Evolutionary conservation across 2,113 vertebrate species (phyloP), one percentile per base, ranked within the genome.

Genomic region (Stomatorhinus ivindoensis): DNA sequence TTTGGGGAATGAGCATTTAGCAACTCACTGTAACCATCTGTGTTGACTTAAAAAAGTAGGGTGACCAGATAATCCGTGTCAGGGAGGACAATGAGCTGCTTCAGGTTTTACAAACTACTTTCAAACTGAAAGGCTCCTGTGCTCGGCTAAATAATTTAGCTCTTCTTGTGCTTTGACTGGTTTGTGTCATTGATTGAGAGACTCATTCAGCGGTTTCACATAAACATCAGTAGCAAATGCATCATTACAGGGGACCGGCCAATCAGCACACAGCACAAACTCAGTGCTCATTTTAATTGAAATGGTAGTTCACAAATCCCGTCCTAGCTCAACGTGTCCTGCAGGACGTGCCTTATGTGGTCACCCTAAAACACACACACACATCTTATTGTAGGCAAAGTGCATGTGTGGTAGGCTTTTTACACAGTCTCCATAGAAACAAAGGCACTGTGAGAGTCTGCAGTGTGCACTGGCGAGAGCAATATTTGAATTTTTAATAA

Each of bases 11-110:
- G 48, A 13, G 31, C 48, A 35, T 87, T 51, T 55, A 87, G 31
- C 50, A 35, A 39, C 53, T 53, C 31, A n/a, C 50, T 53, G 50
- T 42, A 8, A 19, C 85, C 85, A 53, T 87, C 48, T 87, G n/a
- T 87, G 85, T 86, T 86, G 46, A 53, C 48, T 86, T 50, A 35
- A 80, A 80, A 85, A 69, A 31, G n/a, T 69, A 31, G 61, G 61
- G n/a, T 69, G n/a, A 69, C 61, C 10, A 4, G 61, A 31, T 31
- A 69, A 69, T 69, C 61, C 61, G 1, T 31, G 61, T 69, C 10
- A 31, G n/a, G 61, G 61, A 31, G 27, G 61, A 69, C 61, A 55
- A 55, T 21, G 53, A 7, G 53, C 53, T 55, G 21, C 53, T 55
- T 21, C 19, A 55, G 19, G 53, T 55, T 55, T 55, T 21, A 55